Evolutionary conservation across 2,113 vertebrate species (phyloP), one percentile per base, ranked within the genome.

Genomic region (Montifringilla adamsi): DNA sequence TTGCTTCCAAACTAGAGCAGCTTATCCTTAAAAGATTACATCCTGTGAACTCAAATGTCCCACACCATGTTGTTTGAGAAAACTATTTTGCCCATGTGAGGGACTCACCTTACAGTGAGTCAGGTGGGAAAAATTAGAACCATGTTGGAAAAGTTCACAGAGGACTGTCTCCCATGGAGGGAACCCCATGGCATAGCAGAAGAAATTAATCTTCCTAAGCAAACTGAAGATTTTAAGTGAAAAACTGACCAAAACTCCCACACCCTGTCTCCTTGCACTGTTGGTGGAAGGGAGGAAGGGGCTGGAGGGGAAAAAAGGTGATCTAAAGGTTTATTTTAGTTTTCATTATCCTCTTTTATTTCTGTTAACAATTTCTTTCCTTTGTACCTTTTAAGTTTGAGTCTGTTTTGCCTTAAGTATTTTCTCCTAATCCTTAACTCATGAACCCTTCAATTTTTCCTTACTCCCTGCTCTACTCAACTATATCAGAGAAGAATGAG

Each of bases 181-280:
- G 16, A 26, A 33, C 7, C 28, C 6, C 7, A 50, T 0, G 2
- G 22, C 22, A 26, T 7, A 62, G 28, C 21, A 39, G 22, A 41
- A 41, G 58, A 26, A 39, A 49, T 31, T 50, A 4, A 6, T 41
- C 10, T 33, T 35, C n/a, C 22, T 50, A 26, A 26, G 35, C 16
- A 26, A 35, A 28, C 18, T 35, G 18, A 35, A 46, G 14, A 22
- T 74, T 46, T 46, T 5, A 6, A 49, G 21, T 39, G 13, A 50
- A 33, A 62, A 62, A 20, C 13, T 39, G 58, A 50, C 12, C 9
- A 26, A 15, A 77, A 26, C 22, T 33, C 22, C 7, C 10, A 50
- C 0, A 0, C 13, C 12, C 28, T 9, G 5, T 41, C 28, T 62
- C 46, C 13, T 15, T 41, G 46, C 4, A 1, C 13, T 62, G 12